Evolutionary conservation across 2,888 invertebrate genomes (phyloP), one percentile per base, ranked within the genome.

Genomic region (Microplitis manilae): DNA sequence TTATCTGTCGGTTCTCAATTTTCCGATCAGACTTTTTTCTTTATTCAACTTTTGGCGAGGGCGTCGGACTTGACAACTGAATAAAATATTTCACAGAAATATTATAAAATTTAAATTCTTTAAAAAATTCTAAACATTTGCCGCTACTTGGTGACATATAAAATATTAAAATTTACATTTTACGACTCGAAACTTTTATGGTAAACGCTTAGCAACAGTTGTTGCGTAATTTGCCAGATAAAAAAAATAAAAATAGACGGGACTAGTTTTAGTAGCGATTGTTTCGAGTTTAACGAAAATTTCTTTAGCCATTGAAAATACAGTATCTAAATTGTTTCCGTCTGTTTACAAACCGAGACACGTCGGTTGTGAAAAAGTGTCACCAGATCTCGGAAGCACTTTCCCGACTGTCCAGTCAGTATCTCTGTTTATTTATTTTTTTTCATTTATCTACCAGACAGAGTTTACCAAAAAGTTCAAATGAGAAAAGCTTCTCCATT

Each of bases 381-480:
- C 50, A 50, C 13, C 13, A 50, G 50, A 50, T 50, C 50, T 50
- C 50, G 50, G 50, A 50, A 50, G 50, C 50, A 50, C 50, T 50
- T 50, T 50, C 50, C 50, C 9, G 50, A 50, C 50, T 50, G 50
- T 50, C 50, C 50, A 50, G 50, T 50, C 50, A 50, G 50, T 50
- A 50, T 50, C 13, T 50, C 50, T 50, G 13, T 50, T 50, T 50
- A 50, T 50, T 50, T 50, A 13, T 50, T 50, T 50, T 50, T 50
- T 50, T 50, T 50, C 50, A 50, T 13, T 50, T 50, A 13, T 50
- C 50, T 8, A 8, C 9, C 8, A 50, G 8, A 8, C 8, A 13
- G 50, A 50, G 50, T 50, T 50, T 50, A 50, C 50, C 50, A 69
- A 69, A 69, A 69, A 30, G 38, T 30, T 60, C 38, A 38, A 61